phyloP scores from a whole-genome alignment of 2,113 vertebrate species.

The Malurus cyaneus region DNA sequence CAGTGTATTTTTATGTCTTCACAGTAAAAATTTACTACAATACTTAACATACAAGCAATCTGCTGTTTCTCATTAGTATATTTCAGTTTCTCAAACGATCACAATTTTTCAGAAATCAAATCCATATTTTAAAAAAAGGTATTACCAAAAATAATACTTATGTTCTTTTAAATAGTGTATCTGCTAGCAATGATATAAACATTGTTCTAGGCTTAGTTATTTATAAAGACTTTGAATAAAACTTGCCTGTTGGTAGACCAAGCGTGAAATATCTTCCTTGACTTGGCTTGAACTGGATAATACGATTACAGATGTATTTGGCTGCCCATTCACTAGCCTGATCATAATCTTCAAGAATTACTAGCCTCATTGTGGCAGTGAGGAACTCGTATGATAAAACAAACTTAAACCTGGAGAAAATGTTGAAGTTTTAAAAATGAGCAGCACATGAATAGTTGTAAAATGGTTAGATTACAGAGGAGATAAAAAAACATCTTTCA shows the following conservation, averaged over 20 bases:
- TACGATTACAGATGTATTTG: slow-evolving; percentile 94
- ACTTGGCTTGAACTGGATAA: slow-evolving; percentile 88
- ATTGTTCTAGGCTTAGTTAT: background rate
- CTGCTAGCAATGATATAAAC: background rate
- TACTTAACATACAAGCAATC: background rate
- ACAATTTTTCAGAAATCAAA: background rate
- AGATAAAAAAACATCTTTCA: background rate
- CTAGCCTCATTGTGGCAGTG: slow-evolving; percentile 85
- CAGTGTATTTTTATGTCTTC: background rate
- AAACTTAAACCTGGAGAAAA: slow-evolving; percentile 60
- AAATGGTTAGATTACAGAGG: background rate
- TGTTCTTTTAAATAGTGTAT: background rate
- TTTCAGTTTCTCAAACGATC: background rate
- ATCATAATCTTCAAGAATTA: slow-evolving; percentile 94
- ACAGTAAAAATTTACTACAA: background rate
- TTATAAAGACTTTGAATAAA: background rate
- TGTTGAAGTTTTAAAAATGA: background rate
- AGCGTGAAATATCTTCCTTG: slow-evolving; percentile 88
- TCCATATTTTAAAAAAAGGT: background rate
- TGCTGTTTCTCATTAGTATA: background rate
- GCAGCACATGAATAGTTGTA: background rate
- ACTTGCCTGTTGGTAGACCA: slow-evolving; percentile 92
- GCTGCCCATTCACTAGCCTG: slow-evolving; percentile 96
- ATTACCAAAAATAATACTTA: background rate
- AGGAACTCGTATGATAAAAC: background rate